Conservation (phyloP, 2,113 vertebrate species). For the Hydrolagus affinis region DNA sequence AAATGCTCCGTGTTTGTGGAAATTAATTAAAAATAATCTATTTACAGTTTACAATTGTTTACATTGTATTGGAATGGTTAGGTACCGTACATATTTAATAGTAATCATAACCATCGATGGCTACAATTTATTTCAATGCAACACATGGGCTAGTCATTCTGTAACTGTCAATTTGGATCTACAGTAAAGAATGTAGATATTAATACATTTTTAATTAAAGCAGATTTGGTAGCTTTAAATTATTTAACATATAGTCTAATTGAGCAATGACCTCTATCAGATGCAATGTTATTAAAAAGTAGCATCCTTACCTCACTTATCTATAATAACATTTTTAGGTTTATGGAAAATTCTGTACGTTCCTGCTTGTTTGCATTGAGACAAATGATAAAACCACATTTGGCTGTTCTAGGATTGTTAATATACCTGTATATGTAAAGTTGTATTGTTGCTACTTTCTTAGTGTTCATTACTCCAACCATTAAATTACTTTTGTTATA, state of each 20-base stretch:
- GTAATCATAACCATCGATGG: neutral
- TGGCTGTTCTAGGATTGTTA: slow-evolving; percentile 21
- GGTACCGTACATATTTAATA: slow-evolving; percentile 11
- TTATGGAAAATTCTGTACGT: slow-evolving; percentile 24
- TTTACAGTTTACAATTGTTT: slow-evolving; percentile 29
- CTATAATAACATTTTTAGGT: neutral
- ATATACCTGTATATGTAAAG: slow-evolving; percentile 9
- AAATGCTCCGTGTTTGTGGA: slow-evolving; percentile 14
- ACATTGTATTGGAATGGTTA: slow-evolving; percentile 29
- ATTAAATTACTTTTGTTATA: neutral
- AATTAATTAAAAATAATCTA: slow-evolving; percentile 15
- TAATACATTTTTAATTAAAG: slow-evolving; percentile 14
- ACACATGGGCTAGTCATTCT: neutral
- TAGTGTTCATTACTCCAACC: slow-evolving; percentile 18
- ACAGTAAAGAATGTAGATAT: slow-evolving; percentile 16
- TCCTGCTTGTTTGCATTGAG: slow-evolving; percentile 16
- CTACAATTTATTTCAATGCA: slow-evolving; percentile 26
- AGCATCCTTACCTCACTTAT: slow-evolving; percentile 17
- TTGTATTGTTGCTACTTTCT: slow-evolving; percentile 11
- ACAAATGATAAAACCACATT: slow-evolving; percentile 11
- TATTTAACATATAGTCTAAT: slow-evolving; percentile 26
- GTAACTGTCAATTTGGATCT: slow-evolving; percentile 14
- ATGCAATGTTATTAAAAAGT: slow-evolving; percentile 20
- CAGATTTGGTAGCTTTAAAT: slow-evolving; percentile 27
- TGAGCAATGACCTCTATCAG: neutral